These are phyloP conservation scores for Rhingia rostrata DNA, from an alignment of 2,888 invertebrate species.

Conservation along the genomic window DNA sequence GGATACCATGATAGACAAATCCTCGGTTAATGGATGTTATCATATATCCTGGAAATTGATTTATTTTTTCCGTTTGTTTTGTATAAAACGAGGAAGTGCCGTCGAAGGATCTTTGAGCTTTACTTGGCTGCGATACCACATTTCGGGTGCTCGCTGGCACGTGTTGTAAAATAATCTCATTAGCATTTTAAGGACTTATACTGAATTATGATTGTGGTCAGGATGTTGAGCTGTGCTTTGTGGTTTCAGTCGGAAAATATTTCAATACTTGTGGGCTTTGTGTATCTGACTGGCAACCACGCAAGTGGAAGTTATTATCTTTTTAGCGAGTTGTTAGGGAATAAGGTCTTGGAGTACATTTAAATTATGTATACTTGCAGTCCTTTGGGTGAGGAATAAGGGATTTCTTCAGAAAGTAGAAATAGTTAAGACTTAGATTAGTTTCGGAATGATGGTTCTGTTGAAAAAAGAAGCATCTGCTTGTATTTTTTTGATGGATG, in stretches of 20 bases:
- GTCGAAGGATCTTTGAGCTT: background rate
- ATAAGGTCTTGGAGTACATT: background rate
- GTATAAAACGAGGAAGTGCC: background rate
- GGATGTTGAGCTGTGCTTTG: constrained; percentile 1
- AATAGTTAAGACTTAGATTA: no score
- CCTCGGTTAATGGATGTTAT: constrained; percentile 40
- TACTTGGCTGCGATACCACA: background rate
- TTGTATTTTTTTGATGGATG: no score
- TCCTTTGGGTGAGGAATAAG: background rate
- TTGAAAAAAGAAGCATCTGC: no score
- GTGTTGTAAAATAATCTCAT: constrained; percentile 25
- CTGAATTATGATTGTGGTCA: constrained; percentile 3
- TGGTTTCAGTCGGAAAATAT: background rate
- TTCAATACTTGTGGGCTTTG: background rate
- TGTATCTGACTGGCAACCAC: constrained; percentile 4
- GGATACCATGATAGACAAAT: constrained; percentile 39
- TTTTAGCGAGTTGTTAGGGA: constrained; percentile 17
- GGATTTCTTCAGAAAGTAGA: no score
- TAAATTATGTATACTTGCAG: background rate
- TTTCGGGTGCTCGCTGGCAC: constrained; percentile 27
- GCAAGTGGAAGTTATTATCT: constrained; percentile 27
- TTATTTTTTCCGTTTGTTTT: background rate
- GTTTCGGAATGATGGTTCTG: no score
- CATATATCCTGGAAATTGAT: constrained; percentile 27
- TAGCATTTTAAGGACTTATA: constrained; percentile 34